A percentile compares a stretch with the other conserved stretches of the same genome.
phyloP scores from a whole-genome alignment of 1,140 invertebrate genomes.

The Pissodes strobi region DNA sequence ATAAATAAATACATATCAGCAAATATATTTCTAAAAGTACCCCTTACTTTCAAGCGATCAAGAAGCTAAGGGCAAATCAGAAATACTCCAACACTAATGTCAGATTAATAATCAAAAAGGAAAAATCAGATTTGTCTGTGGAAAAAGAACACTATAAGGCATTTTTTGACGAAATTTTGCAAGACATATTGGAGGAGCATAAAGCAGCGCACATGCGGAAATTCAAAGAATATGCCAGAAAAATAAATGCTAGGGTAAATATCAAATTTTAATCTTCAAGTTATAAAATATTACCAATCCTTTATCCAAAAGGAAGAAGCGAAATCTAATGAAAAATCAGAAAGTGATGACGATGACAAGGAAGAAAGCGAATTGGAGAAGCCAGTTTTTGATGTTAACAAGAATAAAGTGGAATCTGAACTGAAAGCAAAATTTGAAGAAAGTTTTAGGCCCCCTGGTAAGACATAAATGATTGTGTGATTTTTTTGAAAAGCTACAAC shows the following conservation, averaged over 20 bases:
- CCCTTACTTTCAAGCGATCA: constrained; percentile 2
- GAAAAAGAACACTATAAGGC: not conserved
- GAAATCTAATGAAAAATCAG: not conserved
- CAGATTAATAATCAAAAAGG: constrained; percentile 1
- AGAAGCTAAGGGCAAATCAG: not conserved
- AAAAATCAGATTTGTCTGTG: not conserved
- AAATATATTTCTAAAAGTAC: too few relatives aligned
- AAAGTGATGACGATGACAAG: not conserved
- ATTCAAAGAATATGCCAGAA: not conserved
- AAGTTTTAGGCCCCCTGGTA: constrained; percentile 3
- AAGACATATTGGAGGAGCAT: not conserved
- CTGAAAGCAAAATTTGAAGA: not conserved
- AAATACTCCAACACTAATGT: not conserved
- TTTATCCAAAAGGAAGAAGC: not conserved
- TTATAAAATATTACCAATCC: not conserved
- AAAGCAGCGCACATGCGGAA: not conserved
- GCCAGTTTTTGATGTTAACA: not conserved
- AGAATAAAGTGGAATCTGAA: not conserved
- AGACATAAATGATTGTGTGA: too few relatives aligned
- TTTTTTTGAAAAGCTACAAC: too few relatives aligned
- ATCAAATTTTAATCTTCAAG: too few relatives aligned
- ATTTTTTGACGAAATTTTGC: not conserved
- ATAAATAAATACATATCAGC: too few relatives aligned
- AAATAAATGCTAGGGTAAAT: not conserved
- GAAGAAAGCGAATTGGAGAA: not conserved